phyloP scores from a whole-genome alignment of 2,113 vertebrate species.

The Corythaixoides concolor region DNA sequence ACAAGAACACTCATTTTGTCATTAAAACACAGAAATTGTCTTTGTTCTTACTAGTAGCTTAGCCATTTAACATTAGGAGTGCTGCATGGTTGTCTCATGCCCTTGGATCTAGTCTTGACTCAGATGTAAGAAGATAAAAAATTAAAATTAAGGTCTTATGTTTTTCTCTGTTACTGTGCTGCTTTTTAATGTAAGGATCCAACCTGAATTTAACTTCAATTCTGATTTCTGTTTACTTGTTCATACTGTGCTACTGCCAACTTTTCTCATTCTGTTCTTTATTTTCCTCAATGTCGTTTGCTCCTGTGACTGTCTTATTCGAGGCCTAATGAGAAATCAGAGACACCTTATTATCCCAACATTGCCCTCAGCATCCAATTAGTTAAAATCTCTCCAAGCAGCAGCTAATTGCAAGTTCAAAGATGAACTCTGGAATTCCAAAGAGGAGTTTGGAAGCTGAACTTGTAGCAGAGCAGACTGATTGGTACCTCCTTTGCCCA shows the following conservation, averaged over 20 bases:
- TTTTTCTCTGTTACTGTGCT: not conserved
- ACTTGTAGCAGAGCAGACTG: not conserved
- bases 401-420: conserved; percentile 3
- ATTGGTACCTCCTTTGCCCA: not conserved
- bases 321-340: not conserved
- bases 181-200: not conserved
- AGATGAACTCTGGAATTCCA: not conserved
- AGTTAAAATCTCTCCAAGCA: not conserved
- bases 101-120: not conserved
- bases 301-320: not conserved
- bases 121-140: not conserved
- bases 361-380: not conserved
- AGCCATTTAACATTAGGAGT: not conserved
- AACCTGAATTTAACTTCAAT: not conserved
- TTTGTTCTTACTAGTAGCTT: not conserved
- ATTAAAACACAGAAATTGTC: not conserved
- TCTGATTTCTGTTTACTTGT: not conserved
- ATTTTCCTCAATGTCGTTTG: not conserved
- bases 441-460: not conserved
- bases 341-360: not conserved
- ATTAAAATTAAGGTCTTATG: not conserved
- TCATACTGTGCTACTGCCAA: not conserved
- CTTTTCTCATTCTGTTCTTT: not conserved
- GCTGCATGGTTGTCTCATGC: not conserved
- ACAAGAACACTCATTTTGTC: not conserved